phyloP scores from a whole-genome alignment of 2,888 invertebrate species.

The Drosophila paracracens region DNA sequence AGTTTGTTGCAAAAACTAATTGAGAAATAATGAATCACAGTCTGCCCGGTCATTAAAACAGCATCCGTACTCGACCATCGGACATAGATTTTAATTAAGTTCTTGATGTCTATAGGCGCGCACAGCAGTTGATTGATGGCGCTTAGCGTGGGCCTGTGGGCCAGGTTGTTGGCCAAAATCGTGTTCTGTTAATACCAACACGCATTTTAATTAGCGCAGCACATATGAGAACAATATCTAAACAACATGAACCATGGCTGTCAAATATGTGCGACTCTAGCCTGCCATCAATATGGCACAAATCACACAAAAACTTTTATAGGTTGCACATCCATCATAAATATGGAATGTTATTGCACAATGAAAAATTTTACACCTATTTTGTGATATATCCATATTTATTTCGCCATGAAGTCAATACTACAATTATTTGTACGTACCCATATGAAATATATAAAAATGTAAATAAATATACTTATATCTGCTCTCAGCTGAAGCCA shows the following conservation, averaged over 20 bases:
- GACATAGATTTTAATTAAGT: conserved; percentile 65
- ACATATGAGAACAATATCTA: conserved; percentile 17
- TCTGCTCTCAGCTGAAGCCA: conserved; percentile 5
- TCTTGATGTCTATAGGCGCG: conserved; percentile 14
- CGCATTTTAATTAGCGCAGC: conserved; percentile 45
- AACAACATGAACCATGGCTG: background rate
- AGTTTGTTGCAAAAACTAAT: conserved; percentile 34
- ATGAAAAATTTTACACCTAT: conserved; percentile 14
- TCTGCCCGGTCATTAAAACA: conserved; percentile 12
- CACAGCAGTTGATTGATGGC: conserved; percentile 47
- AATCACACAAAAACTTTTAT: conserved; percentile 41
- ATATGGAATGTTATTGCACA: conserved; percentile 6
- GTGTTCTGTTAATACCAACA: conserved; percentile 12
- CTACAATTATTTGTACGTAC: background rate
- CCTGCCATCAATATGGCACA: conserved; percentile 12
- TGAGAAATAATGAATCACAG: conserved; percentile 25
- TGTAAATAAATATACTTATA: background rate
- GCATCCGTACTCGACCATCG: background rate
- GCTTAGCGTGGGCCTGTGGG: background rate
- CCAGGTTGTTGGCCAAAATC: background rate
- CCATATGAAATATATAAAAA: background rate
- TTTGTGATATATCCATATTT: background rate
- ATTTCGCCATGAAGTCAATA: background rate
- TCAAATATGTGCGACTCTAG: background rate
- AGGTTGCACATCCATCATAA: conserved; percentile 8